Percentiles rank a stretch among this genome's conserved stretches.
Evolutionary conservation across 2,797 vertebrate genomes (phyloP).

Genomic region (Scomberomorus guttatus): DNA sequence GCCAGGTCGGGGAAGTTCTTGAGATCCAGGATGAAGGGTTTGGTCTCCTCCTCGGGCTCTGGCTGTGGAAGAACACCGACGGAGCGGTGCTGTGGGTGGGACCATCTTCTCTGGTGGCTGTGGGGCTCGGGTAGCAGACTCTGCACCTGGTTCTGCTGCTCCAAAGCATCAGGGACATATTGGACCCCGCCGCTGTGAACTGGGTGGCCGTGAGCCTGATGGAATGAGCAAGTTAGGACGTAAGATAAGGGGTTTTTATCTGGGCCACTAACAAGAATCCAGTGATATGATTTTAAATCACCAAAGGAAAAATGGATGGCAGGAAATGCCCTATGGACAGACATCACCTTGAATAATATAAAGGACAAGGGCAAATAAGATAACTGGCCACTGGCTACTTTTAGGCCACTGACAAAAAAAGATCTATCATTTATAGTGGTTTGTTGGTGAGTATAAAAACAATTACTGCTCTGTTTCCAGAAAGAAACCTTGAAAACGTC

Average conservation of each 20-base stretch:
- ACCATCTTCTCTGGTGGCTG: slow-evolving; percentile 80
- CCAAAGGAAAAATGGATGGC: neutral
- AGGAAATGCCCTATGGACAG: neutral
- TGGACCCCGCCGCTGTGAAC: slow-evolving; percentile 65
- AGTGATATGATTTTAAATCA: neutral
- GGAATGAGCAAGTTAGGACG: slow-evolving; percentile 20
- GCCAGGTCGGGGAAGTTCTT: slow-evolving; percentile 91
- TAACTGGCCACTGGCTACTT: neutral
- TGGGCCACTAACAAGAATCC: neutral
- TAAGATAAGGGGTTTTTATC: neutral
- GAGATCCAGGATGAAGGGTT: slow-evolving; percentile 91
- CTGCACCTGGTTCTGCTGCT: slow-evolving; percentile 82
- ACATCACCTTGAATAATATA: neutral
- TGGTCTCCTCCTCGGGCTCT: slow-evolving; percentile 80
- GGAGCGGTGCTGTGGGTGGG: slow-evolving; percentile 81
- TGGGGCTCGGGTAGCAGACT: slow-evolving; percentile 78
- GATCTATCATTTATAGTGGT: neutral
- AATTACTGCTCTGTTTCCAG: slow-evolving; percentile 55
- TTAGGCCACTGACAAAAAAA: neutral
- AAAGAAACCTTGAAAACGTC: slow-evolving; percentile 59
- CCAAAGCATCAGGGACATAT: slow-evolving; percentile 68
- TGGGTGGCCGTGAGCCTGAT: slow-evolving; percentile 79
- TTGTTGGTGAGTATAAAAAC: slow-evolving; percentile 40
- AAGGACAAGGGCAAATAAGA: slow-evolving; percentile 9
- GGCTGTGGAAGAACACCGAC: slow-evolving; percentile 75